These are phyloP conservation scores for Lasioglossum villosulum DNA, from an alignment of 2,888 invertebrate species.

Conservation along the genomic window DNA sequence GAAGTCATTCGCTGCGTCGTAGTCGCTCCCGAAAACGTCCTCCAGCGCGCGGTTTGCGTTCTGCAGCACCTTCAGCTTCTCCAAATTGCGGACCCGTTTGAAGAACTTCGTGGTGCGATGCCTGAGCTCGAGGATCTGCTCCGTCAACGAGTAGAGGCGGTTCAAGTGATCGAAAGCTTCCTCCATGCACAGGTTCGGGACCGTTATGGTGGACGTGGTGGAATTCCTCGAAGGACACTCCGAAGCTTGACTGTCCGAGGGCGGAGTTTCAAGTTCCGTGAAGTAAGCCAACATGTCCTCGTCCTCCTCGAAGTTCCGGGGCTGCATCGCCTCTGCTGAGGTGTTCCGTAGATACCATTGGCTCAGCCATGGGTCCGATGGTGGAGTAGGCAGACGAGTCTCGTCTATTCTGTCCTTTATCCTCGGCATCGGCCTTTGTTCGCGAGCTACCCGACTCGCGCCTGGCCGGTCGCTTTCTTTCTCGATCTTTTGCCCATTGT, in stretches of 20 bases:
- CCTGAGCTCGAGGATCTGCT: conserved; percentile 90
- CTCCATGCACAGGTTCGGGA: conserved; percentile 79
- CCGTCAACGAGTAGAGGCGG: conserved; percentile 91
- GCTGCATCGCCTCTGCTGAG: conserved; percentile 29
- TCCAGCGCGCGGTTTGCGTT: conserved; percentile 86
- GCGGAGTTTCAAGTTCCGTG: conserved; percentile 48
- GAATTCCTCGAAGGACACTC: conserved; percentile 61
- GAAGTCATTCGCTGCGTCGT: conserved; percentile 82
- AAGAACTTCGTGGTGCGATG: conserved; percentile 90
- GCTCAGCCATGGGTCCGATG: conserved; percentile 82
- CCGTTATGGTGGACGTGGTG: conserved; percentile 53
- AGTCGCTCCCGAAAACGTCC: conserved; percentile 62
- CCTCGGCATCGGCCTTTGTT: conserved; percentile 51
- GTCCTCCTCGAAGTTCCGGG: conserved; percentile 73
- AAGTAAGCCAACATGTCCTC: conserved; percentile 85
- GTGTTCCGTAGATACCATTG: conserved; percentile 15
- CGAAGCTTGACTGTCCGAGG: conserved; percentile 61
- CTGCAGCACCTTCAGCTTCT: conserved; percentile 89
- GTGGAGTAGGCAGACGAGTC: conserved; percentile 83
- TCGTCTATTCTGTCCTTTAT: conserved; percentile 57
- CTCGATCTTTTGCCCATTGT: conserved; percentile 36
- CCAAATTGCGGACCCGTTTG: conserved; percentile 89
- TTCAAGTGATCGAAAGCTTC: conserved; percentile 92
- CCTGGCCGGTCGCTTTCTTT: conserved; percentile 37
- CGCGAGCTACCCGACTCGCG: background rate